Conservation (phyloP, 2,888 invertebrate species). For the Sylvicola cinctus region DNA sequence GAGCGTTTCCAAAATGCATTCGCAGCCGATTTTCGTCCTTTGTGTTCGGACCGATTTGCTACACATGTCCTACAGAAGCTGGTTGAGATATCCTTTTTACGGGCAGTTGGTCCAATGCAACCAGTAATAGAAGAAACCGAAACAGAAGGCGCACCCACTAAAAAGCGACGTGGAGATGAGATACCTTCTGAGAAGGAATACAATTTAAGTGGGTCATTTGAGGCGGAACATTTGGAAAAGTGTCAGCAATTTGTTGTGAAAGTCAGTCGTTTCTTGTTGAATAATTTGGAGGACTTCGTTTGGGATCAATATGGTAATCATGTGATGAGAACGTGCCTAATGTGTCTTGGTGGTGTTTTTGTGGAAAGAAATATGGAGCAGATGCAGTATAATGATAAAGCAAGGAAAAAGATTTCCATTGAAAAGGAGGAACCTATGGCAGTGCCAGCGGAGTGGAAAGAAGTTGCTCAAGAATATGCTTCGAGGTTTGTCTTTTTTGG, state of each 20-base stretch:
- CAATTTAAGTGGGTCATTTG: constrained; percentile 19
- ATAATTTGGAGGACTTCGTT: constrained; percentile 69
- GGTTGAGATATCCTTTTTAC: constrained; percentile 20
- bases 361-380: constrained; percentile 26
- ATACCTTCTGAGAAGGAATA: constrained; percentile 16
- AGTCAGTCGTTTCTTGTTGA: constrained; percentile 51
- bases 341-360: constrained; percentile 45
- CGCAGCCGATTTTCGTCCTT: constrained; percentile 39
- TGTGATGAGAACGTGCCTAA: constrained; percentile 49
- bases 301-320: constrained; percentile 61
- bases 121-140: constrained; percentile 8
- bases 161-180: constrained; percentile 12
- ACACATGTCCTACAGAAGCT: constrained; percentile 62
- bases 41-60: constrained; percentile 55
- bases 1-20: constrained; percentile 41
- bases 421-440: constrained; percentile 17
- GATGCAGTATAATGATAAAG: not conserved
- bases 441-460: constrained; percentile 36
- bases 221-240: constrained; percentile 27
- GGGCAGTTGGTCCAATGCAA: constrained; percentile 12
- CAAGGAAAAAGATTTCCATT: constrained; percentile 21
- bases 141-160: constrained; percentile 15
- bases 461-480: constrained; percentile 40
- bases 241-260: constrained; percentile 46
- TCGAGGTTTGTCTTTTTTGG: constrained; percentile 12